Evolutionary conservation across 2,888 invertebrate species (phyloP).

Genomic region (Latheticus oryzae): DNA sequence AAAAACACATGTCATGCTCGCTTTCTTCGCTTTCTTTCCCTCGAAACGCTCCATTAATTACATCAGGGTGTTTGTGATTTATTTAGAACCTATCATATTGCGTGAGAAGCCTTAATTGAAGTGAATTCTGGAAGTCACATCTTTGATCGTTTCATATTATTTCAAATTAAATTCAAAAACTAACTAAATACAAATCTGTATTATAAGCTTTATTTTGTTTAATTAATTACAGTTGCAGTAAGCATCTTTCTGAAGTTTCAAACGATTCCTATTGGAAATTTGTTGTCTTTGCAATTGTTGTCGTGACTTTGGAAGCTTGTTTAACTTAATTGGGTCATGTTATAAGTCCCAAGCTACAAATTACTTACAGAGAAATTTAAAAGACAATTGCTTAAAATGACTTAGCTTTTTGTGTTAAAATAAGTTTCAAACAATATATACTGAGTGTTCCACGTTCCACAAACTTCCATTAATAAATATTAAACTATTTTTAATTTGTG

Average conservation of each 20-base stretch:
- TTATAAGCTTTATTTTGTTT: no score
- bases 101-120: constrained; percentile 16
- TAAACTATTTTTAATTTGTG: no score
- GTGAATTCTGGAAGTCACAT: constrained; percentile 1
- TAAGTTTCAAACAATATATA: no score
- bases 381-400: no score
- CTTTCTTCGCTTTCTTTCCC: constrained; percentile 23
- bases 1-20: constrained; percentile 22
- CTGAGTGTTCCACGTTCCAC: no score
- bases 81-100: constrained; percentile 14
- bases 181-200: no score
- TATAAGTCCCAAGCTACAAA: no score
- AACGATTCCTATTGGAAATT: constrained; percentile 8
- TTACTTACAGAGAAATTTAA: no score
- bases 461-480: no score
- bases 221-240: no score
- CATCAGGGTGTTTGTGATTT: constrained; percentile 17
- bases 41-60: constrained; percentile 30
- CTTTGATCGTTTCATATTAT: constrained; percentile 3
- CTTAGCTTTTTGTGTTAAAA: no score
- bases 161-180: neutral
- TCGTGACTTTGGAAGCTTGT: constrained; percentile 2
- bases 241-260: no score
- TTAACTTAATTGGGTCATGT: constrained; percentile 7
- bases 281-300: constrained; percentile 1